Percentiles rank a stretch among this genome's conserved stretches.
Evolutionary conservation across 53 echinoderm and acorn worm genomes (phyloP).

Genomic region (Antedon mediterranea): DNA sequence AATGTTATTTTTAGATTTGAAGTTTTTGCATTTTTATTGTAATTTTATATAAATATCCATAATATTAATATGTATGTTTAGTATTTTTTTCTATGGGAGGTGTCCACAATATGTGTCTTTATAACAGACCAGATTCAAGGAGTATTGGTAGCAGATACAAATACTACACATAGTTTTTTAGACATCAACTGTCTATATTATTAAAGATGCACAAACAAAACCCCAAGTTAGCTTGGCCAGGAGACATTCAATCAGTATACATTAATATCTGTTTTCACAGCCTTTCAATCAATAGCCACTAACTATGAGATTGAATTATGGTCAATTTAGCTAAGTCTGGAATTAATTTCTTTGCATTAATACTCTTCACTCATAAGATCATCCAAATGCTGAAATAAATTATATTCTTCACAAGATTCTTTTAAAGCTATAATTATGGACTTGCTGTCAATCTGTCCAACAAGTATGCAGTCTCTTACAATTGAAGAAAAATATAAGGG

Average conservation of each 20-base stretch:
- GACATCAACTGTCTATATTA: too few species aligned
- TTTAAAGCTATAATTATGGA: neutral
- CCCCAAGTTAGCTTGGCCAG: neutral
- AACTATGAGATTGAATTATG: neutral
- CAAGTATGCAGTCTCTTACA: too few species aligned
- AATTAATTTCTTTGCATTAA: slow-evolving; percentile 1
- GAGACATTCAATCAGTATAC: neutral
- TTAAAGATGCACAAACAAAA: neutral
- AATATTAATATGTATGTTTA: too few species aligned
- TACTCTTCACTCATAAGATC: neutral
- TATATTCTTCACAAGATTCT: neutral
- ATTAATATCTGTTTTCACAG: neutral
- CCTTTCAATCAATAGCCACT: neutral
- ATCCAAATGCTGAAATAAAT: neutral
- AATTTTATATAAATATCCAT: too few species aligned
- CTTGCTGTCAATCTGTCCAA: neutral
- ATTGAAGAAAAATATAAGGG: neutral
- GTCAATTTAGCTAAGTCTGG: neutral
- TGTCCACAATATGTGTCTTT: too few species aligned
- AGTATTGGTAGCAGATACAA: too few species aligned
- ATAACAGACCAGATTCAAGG: too few species aligned
- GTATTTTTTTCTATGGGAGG: too few species aligned
- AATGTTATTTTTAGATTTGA: too few species aligned
- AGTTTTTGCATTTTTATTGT: too few species aligned
- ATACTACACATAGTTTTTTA: too few species aligned